phyloP scores from a whole-genome alignment of 2,113 vertebrate genomes.

The Entomyzon cyanotis region DNA sequence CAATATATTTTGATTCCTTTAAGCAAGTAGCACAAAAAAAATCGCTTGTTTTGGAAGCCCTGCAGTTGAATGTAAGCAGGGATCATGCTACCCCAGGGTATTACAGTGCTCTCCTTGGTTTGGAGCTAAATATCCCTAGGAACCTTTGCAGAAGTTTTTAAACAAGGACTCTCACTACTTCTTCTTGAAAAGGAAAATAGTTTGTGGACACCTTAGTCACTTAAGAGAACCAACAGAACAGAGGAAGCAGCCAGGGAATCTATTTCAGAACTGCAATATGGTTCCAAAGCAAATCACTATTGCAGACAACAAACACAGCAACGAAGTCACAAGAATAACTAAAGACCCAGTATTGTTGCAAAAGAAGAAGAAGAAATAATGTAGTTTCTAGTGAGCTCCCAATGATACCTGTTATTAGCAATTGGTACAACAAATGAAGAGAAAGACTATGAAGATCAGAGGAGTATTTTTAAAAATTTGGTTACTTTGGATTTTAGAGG shows the following conservation, averaged over 20 bases:
- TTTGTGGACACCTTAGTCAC: neutral
- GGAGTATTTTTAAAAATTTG: neutral
- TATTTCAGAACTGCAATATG: neutral
- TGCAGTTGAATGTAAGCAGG: neutral
- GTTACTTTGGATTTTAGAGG: neutral
- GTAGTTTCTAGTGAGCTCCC: neutral
- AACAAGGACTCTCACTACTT: neutral
- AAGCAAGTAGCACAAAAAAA: neutral
- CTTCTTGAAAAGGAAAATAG: neutral
- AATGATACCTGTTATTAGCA: neutral
- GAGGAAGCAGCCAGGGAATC: neutral
- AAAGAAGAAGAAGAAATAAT: neutral
- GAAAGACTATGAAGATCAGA: neutral
- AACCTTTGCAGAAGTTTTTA: neutral
- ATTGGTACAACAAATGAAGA: neutral
- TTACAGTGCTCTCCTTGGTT: neutral
- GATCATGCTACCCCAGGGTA: neutral
- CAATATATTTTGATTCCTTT: neutral
- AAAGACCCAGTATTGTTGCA: neutral
- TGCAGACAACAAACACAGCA: fast-evolving
- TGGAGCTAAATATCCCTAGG: neutral
- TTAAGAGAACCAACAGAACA: neutral
- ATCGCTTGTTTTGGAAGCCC: neutral
- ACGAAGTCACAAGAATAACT: neutral
- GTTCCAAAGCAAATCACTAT: neutral